phyloP scores from a whole-genome alignment of 2,888 invertebrate species.

The Tromatobia lineatoria region DNA sequence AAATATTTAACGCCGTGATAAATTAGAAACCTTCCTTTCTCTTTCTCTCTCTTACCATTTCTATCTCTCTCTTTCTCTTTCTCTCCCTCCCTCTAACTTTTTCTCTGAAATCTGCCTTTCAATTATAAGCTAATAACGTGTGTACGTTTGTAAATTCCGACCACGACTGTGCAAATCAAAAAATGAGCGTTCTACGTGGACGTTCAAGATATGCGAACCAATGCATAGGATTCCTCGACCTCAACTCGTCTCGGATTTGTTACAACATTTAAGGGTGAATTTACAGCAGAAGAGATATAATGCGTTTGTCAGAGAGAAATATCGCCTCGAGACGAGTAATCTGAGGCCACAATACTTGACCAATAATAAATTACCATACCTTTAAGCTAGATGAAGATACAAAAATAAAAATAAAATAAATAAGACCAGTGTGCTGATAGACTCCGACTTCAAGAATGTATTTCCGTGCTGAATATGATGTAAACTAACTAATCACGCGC shows the following conservation, averaged over 20 bases:
- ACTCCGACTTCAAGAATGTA: constrained; percentile 52
- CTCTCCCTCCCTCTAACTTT: constrained; percentile 16
- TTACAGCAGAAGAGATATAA: constrained; percentile 50
- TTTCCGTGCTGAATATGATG: constrained; percentile 69
- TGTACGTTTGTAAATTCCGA: constrained; percentile 66
- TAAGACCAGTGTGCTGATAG: constrained; percentile 42
- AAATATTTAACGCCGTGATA: constrained; percentile 69
- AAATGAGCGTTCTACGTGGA: constrained; percentile 31
- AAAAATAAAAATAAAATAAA: constrained; percentile 27
- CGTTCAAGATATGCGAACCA: constrained; percentile 53
- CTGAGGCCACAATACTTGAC: constrained; percentile 68
- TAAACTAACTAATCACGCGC: constrained; percentile 69
- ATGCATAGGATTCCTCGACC: constrained; percentile 57
- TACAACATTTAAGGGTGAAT: constrained; percentile 74
- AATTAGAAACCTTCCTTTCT: constrained; percentile 49
- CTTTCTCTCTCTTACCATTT: constrained; percentile 40
- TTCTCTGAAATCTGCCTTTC: constrained; percentile 63
- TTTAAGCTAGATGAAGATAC: constrained; percentile 58
- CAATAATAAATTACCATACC: constrained; percentile 67
- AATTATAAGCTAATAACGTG: constrained; percentile 57
- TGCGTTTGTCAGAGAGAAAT: constrained; percentile 10
- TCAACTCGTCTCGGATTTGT: constrained; percentile 72
- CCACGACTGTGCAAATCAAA: constrained; percentile 68
- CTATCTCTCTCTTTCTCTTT: constrained; percentile 42
- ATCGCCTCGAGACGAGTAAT: constrained; percentile 57